phyloP scores from a whole-genome alignment of 2,113 vertebrate species.

The Corydoras maculifer region DNA sequence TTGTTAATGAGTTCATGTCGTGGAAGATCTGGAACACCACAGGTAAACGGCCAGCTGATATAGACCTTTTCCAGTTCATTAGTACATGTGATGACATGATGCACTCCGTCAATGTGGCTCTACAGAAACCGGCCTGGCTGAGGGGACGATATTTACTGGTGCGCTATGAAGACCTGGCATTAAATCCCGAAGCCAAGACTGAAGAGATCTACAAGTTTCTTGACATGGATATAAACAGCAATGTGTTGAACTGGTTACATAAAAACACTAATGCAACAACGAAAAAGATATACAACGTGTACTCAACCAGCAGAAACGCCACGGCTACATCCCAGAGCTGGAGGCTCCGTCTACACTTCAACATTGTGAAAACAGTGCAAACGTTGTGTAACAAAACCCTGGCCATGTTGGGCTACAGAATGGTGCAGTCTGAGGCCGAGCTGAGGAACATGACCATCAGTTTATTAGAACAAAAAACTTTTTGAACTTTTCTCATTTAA shows the following conservation, averaged over 20 bases:
- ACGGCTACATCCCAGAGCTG: slow-evolving; percentile 64
- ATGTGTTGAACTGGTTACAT: slow-evolving; percentile 63
- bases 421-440: slow-evolving; percentile 56
- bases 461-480: slow-evolving; percentile 57
- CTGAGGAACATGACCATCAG: slow-evolving; percentile 64
- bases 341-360: slow-evolving; percentile 64
- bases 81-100: slow-evolving; percentile 66
- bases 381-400: slow-evolving; percentile 65
- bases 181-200: slow-evolving; percentile 59
- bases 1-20: slow-evolving; percentile 61
- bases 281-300: slow-evolving; percentile 59
- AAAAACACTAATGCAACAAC: slow-evolving; percentile 64
- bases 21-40: slow-evolving; percentile 76
- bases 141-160: slow-evolving; percentile 68
- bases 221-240: slow-evolving; percentile 60
- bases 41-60: slow-evolving; percentile 60
- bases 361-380: slow-evolving; percentile 66
- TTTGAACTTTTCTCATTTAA: background rate
- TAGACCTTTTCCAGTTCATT: slow-evolving; percentile 67
- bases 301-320: slow-evolving; percentile 69
- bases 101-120: slow-evolving; percentile 58
- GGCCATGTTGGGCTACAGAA: slow-evolving; percentile 65
- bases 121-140: slow-evolving; percentile 64
- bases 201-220: slow-evolving; percentile 67
- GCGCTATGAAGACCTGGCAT: slow-evolving; percentile 72